Percentiles rank a stretch among this genome's conserved stretches.
Conservation (phyloP, 2,797 vertebrate species). For the Macroramphosus scolopax region DNA sequence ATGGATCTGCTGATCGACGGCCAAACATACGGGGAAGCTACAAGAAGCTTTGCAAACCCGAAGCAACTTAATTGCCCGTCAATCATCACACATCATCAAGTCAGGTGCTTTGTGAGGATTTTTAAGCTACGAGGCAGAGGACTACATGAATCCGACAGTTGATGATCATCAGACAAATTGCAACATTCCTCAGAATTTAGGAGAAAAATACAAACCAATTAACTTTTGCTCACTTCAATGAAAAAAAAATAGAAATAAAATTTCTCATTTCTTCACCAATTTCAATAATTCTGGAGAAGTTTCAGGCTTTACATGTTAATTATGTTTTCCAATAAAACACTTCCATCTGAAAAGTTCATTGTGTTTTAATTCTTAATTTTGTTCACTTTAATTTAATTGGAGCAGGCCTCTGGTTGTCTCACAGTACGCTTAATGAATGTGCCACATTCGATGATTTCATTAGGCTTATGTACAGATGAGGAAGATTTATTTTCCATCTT, state of each 20-base stretch:
- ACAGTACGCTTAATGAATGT: conserved; percentile 3
- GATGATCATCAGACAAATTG: too few relatives aligned
- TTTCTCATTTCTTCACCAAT: not conserved
- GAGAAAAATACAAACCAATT: too few relatives aligned
- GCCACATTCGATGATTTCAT: conserved; percentile 20
- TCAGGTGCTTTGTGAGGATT: too few relatives aligned
- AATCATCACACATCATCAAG: too few relatives aligned
- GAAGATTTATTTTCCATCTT: conserved; percentile 27
- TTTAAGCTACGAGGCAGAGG: too few relatives aligned
- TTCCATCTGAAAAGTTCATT: conserved; percentile 2
- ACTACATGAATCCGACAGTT: too few relatives aligned
- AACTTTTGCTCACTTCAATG: too few relatives aligned
- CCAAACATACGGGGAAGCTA: too few relatives aligned
- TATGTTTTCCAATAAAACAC: not conserved
- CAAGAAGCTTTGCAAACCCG: too few relatives aligned
- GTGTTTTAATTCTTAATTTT: not conserved
- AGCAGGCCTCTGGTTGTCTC: conserved; percentile 1
- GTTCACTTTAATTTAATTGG: conserved; percentile 1
- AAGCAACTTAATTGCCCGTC: too few relatives aligned
- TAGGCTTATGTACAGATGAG: conserved; percentile 12
- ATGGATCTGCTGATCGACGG: too few relatives aligned
- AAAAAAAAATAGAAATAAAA: not conserved
- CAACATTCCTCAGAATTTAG: too few relatives aligned
- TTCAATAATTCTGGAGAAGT: not conserved
- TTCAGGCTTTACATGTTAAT: not conserved